Base-by-base conservation (phyloP, 1,140 invertebrate genomes). In the Drosophila bocqueti region DNA sequence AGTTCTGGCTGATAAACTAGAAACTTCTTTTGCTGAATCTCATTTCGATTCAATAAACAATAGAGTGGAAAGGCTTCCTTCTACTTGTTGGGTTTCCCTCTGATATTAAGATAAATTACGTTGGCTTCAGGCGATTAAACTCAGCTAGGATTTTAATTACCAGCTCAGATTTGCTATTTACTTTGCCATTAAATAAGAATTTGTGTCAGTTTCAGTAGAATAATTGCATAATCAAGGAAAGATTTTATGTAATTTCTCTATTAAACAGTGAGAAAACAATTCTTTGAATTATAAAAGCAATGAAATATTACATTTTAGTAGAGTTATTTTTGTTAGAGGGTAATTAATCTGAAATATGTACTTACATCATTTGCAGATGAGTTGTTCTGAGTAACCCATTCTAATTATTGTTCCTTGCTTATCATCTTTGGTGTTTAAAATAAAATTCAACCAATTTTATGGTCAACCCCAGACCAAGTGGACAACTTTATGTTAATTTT, bases 21-120 rank as follows among this genome's bases (percentile, higher is more conserved):
- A 54, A 79, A 79, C 31, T 42, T 52, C 31, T 62, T 73, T 52
- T 49, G 60, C 46, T 16, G 21, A 71, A 63, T 43, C 76, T 79
- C 54, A 64, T 72, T 79, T 79, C 60, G 36, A 65, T 79, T 79
- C 76, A 79, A 79, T 79, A 79, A 79, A 79, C 77, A 79, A 64
- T 65, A 60, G 40, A 79, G 55, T 21, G 63, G 75, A 59, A 21
- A 43, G 34, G 43, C 24, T 40, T 54, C 18, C 36, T 36, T 47
- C 10, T 34, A 43, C 40, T 50, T 29, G 21, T 36, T 42, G 7
- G 34, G 47, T 26, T 31, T 29, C 21, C 13, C 29, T 47, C 42
- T 43, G 60, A 79, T 79, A 65, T 59, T 21, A 29, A 11, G 15
- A 40, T 38, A 34, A 42, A 18, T 54, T 15, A 54, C 40, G 26